Evolutionary conservation across 2,888 invertebrate species (phyloP), one percentile per base, ranked within the genome.

Genomic region (Sarcophaga rosellei): DNA sequence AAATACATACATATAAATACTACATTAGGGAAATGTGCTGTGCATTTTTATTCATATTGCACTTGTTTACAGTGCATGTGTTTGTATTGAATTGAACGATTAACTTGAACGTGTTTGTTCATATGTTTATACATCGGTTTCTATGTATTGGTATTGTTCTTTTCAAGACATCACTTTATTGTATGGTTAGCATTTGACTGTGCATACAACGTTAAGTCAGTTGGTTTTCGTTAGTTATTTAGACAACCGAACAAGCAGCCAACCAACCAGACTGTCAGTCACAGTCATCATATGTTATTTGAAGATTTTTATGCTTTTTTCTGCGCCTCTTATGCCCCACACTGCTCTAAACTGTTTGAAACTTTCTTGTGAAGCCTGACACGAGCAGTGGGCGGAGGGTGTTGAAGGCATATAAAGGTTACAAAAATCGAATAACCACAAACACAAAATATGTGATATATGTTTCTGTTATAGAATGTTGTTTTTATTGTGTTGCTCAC

Each of bases 401-500:
- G 62, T 11, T 15, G 23, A 35, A 47, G 25, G 23, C 65, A 47
- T 65, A n/a, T 57, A 63, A 79, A 61, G 62, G 53, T 61, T 6
- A 83, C 53, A 63, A 73, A 62, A 12, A 45, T 65, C 57, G 72
- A 45, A 66, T 57, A 8, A 63, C 21, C 72, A 79, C 57, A 70
- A 45, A 70, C 35, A 70, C 57, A 45, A 76, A 73, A 25, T 53
- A 76, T 80, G 72, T 72, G 70, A 75, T 45, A 45, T 15, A 5
- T 25, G n/a, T 63, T 77, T 61, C 59, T 21, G 80, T 65, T 76
- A 62, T 74, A 45, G 25, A 17, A 53, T 35, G 15, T 47, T 72
- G 25, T 76, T 76, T 66, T 69, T 23, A 70, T 72, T 80, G 65
- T 62, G 63, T 59, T 78, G 74, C 70, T 72, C 17, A 53, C 53